Evolutionary conservation across 2,113 vertebrate genomes (phyloP).

Genomic region (Saguinus imperator): DNA sequence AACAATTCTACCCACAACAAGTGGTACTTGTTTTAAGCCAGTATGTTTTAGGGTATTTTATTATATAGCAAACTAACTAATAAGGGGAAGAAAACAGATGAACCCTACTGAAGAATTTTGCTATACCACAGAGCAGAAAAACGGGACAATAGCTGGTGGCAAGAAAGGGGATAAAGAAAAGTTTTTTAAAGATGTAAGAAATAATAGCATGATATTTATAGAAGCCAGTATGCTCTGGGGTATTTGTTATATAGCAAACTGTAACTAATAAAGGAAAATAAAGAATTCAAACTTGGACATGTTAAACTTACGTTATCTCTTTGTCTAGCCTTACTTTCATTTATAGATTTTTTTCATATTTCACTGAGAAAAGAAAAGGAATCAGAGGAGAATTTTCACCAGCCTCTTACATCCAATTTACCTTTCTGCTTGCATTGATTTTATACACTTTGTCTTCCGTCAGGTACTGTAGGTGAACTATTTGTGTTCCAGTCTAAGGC

Average conservation of each 20-base stretch:
- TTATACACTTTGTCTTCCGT: not conserved
- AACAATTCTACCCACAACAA: not conserved
- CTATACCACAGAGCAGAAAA: not conserved
- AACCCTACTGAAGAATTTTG: not conserved
- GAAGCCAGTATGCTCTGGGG: not conserved
- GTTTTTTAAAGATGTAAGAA: not conserved
- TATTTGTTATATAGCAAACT: not conserved
- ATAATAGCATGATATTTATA: not conserved
- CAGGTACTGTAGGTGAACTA: not conserved
- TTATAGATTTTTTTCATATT: not conserved
- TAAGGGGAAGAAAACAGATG: not conserved
- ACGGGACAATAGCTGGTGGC: not conserved
- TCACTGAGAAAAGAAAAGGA: not conserved
- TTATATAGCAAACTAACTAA: too few species aligned
- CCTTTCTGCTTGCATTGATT: not conserved
- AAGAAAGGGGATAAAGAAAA: not conserved
- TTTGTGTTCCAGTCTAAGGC: not conserved
- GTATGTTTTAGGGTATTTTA: too few species aligned
- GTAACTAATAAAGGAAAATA: not conserved
- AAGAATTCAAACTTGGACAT: not conserved
- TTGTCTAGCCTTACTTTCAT: not conserved
- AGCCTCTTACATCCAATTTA: not conserved
- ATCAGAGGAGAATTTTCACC: not conserved
- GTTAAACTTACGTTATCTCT: not conserved
- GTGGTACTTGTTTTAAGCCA: not conserved